Conservation (phyloP, 2,888 invertebrate genomes). For the Andrena hattorfiana region DNA sequence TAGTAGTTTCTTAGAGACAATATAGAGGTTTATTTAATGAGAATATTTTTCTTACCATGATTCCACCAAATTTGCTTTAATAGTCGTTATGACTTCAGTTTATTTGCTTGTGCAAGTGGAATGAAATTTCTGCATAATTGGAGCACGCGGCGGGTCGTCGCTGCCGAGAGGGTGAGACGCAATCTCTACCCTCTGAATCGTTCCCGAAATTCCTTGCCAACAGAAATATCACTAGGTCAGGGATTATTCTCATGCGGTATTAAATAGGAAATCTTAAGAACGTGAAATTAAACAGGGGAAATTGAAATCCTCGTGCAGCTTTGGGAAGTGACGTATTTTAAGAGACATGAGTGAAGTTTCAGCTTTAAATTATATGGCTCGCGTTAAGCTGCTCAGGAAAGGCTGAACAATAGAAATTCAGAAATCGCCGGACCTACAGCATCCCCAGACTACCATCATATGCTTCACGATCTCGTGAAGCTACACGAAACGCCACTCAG, state of each 20-base stretch:
- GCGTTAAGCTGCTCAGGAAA: background rate
- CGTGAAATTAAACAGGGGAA: slow-evolving; percentile 2
- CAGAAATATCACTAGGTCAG: slow-evolving; percentile 27
- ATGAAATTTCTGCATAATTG: slow-evolving; percentile 34
- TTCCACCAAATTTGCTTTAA: background rate
- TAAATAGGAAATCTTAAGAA: slow-evolving; percentile 30
- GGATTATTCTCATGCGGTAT: slow-evolving; percentile 32
- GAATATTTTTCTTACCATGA: background rate
- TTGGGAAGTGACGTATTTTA: background rate
- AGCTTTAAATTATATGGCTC: background rate
- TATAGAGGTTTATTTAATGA: no score
- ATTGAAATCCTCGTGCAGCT: background rate
- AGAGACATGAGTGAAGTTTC: background rate
- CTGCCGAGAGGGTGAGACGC: background rate
- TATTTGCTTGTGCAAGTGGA: background rate
- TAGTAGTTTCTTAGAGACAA: no score
- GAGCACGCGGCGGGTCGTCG: background rate
- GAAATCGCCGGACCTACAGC: background rate
- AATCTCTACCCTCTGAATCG: slow-evolving; percentile 26
- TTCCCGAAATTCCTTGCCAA: slow-evolving; percentile 17
- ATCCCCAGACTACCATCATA: no score
- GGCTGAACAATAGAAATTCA: background rate
- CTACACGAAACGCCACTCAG: slow-evolving; percentile 9
- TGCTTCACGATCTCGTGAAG: no score
- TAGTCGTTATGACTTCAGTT: background rate